Evolutionary conservation across 2,888 invertebrate genomes (phyloP), one percentile per base, ranked within the genome.

Genomic region (Melinopterus prodromus): DNA sequence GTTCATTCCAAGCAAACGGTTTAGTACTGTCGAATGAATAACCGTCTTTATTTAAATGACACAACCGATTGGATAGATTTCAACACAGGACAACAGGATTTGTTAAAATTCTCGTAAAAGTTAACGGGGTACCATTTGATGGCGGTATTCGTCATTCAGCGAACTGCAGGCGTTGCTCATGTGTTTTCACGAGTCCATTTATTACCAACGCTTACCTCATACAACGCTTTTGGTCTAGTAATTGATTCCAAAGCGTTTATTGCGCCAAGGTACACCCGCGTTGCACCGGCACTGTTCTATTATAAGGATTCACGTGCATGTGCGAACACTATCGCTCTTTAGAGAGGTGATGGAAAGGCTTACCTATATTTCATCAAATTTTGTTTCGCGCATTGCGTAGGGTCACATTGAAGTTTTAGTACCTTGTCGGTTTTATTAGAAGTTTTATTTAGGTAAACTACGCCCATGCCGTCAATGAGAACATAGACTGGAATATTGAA

Each of bases 151-250:
- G 53, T 53, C 7, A 53, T 53, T 53, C 53, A 4, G 53, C 53
- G 53, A 53, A 53, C 53, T 53, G 53, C 53, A 53, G 9, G 53
- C 7, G 53, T 53, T 53, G 53, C 53, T 53, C 53, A 6, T 53
- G 12, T 2, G 53, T 53, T 53, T 53, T 53, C 26, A 3, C 53
- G 7, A 12, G 53, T 12, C 53, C 53, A 53, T 53, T 53, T 53
- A 53, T 53, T 53, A 53, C 53, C 53, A 53, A 53, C 53, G 53
- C 53, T 53, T 53, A 53, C 53, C 53, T 53, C 53, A 53, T 53
- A 12, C 9, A 53, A 53, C 53, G 53, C 53, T 7, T 53, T 53
- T 53, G 53, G 53, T 53, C 53, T 53, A 53, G 53, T 53, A 53
- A 53, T 53, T 53, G 53, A 53, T 53, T 53, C 53, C 53, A 9